phyloP scores from a whole-genome alignment of 2,888 invertebrate species.

The Crematogaster levior region DNA sequence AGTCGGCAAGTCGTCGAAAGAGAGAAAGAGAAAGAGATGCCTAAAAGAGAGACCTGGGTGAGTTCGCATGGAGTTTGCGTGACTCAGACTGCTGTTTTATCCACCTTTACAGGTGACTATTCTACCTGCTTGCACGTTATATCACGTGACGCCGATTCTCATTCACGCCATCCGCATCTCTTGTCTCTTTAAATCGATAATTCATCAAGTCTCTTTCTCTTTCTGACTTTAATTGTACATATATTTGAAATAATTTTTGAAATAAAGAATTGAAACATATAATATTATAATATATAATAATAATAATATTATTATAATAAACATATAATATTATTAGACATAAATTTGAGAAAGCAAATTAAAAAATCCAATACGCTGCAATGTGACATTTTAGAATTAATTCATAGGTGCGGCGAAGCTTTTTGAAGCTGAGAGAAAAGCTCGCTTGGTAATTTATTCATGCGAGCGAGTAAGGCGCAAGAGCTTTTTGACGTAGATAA shows the following conservation, averaged over 20 bases:
- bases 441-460: constrained; percentile 44
- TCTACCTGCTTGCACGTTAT: constrained; percentile 59
- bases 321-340: background rate
- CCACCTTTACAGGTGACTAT: constrained; percentile 57
- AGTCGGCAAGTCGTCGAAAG: constrained; percentile 55
- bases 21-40: constrained; percentile 20
- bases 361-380: background rate
- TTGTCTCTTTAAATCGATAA: constrained; percentile 27
- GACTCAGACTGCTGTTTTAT: constrained; percentile 66
- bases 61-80: constrained; percentile 67
- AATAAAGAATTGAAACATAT: background rate
- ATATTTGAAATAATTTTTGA: background rate
- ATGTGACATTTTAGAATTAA: constrained; percentile 20
- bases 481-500: constrained; percentile 61
- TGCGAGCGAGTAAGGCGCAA: constrained; percentile 37
- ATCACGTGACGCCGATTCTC: constrained; percentile 42
- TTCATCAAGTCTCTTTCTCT: constrained; percentile 8
- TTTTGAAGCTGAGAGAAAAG: constrained; percentile 10
- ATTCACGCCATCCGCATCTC: constrained; percentile 23
- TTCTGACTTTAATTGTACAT: background rate
- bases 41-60: constrained; percentile 39
- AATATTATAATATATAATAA: too few species aligned
- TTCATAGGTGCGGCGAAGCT: background rate
- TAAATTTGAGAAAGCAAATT: background rate
- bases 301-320: too few species aligned